Evolutionary conservation across 2,797 vertebrate species (phyloP).

Genomic region (Acanthiza pusilla): DNA sequence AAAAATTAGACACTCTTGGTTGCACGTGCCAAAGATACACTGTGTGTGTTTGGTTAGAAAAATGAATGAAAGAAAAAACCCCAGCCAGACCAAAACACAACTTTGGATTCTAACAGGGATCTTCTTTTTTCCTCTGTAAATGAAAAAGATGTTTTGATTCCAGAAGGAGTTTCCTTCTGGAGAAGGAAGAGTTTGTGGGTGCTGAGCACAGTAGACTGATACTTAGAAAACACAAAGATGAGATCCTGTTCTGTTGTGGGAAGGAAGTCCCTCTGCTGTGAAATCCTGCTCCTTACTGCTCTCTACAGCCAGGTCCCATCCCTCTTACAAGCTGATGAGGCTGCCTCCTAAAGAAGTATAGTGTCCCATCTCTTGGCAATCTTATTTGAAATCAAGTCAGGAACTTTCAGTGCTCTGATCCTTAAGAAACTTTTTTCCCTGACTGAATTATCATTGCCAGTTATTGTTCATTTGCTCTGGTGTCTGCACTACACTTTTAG

Average conservation of each 20-base stretch:
- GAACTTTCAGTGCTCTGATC: not conserved
- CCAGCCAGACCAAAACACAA: not conserved
- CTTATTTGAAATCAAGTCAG: not conserved
- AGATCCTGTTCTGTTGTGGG: not conserved
- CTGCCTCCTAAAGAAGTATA: not conserved
- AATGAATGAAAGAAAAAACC: not conserved
- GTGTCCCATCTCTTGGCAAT: not conserved
- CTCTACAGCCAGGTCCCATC: not conserved
- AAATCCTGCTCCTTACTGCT: not conserved
- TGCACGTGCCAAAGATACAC: fast-evolving
- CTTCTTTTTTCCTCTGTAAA: not conserved
- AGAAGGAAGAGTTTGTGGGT: not conserved
- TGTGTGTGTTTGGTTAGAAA: not conserved
- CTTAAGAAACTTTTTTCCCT: not conserved
- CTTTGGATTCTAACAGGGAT: not conserved
- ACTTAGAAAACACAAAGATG: not conserved
- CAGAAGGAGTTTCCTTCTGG: not conserved
- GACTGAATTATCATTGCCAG: not conserved
- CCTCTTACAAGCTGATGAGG: not conserved
- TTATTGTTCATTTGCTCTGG: not conserved
- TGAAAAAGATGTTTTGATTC: not conserved
- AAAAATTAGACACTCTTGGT: not conserved
- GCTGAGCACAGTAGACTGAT: not conserved
- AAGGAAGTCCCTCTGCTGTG: not conserved
- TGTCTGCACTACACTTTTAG: not conserved